These are phyloP conservation scores for Echeneis naucrates DNA, from an alignment of 2,797 vertebrate species.

Conservation along the genomic window DNA sequence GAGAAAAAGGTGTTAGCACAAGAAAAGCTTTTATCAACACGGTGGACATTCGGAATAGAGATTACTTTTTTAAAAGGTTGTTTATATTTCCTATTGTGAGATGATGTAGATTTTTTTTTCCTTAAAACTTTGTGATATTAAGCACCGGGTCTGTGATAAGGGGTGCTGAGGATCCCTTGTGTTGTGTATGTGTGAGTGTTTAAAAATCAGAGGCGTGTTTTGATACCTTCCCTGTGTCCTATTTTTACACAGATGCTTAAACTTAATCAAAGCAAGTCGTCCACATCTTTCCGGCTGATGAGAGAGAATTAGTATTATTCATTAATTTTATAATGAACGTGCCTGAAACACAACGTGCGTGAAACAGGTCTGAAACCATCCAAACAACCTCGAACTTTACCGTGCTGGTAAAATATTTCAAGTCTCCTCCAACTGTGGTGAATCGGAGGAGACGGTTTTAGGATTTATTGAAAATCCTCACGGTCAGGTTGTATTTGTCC, in stretches of 20 bases:
- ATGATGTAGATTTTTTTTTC: slow-evolving; percentile 71
- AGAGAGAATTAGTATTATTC: not conserved
- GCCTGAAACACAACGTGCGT: not conserved
- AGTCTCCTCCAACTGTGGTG: too few relatives aligned
- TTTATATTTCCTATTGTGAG: slow-evolving; percentile 80
- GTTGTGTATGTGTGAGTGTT: slow-evolving; percentile 46
- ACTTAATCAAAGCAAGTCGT: slow-evolving; percentile 18
- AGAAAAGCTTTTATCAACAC: slow-evolving; percentile 32
- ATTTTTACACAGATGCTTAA: slow-evolving; percentile 22
- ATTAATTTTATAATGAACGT: slow-evolving; percentile 3
- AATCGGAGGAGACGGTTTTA: too few relatives aligned
- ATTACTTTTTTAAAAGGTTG: slow-evolving; percentile 76
- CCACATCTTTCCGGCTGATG: slow-evolving; percentile 7
- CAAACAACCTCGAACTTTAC: not conserved
- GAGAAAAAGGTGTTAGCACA: slow-evolving; percentile 31
- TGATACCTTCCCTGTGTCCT: slow-evolving; percentile 31
- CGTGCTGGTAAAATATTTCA: not conserved
- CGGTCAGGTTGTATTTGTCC: not conserved
- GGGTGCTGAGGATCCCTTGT: slow-evolving; percentile 32
- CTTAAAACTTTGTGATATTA: slow-evolving; percentile 40
- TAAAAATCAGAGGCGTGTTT: slow-evolving; percentile 31
- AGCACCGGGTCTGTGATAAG: slow-evolving; percentile 22
- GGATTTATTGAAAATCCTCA: too few relatives aligned
- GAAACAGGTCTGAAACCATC: not conserved
- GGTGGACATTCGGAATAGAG: slow-evolving; percentile 55